Evolutionary conservation across 2,888 invertebrate species (phyloP), one percentile per base, ranked within the genome.

Genomic region (Diaprepes abbreviatus): DNA sequence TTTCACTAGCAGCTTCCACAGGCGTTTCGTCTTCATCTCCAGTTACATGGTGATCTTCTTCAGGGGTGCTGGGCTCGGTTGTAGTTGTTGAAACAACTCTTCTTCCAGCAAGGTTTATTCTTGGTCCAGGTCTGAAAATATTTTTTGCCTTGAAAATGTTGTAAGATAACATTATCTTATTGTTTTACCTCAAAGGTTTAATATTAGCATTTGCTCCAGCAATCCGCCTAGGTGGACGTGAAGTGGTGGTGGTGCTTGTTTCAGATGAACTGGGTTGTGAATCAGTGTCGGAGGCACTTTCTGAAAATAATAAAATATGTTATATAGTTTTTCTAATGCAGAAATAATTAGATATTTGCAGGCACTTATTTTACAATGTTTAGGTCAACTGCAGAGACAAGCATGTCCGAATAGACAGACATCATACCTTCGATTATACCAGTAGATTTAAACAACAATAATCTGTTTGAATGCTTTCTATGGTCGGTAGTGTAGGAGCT

Each of bases 41-140:
- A 35, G 79, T 36, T 19, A 55, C 79, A 9, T 76, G 78, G 33
- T 76, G 74, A 54, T 78, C 77, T 43, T 79, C 80, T 72, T 83
- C 85, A 3, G 86, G 84, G 4, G 85, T 81, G 16, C 36, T 55
- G 50, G 87, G 86, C 1, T 87, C 84, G 12, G 71, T 71, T 0
- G 87, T 86, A 0, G 87, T 83, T 0, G 80, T 82, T 54, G 79
- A 76, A 33, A 85, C 81, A 9, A 87, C 87, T 1, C 87, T 86
- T 77, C 89, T 85, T 62, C 81, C 87, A 19, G 76, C 76, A 72
- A 91, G 82, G 79, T 90, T 91, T 50, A 92, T 84, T 77, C 90
- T 87, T 1, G 90, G 88, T 1, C 91, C 91, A 0, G 91, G 91
- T 64, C 91, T 85, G 57, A 43, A 52, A 50, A n/a, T n/a, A n/a